phyloP scores from a whole-genome alignment of 2,113 vertebrate species.

The Dermatemys mawii region DNA sequence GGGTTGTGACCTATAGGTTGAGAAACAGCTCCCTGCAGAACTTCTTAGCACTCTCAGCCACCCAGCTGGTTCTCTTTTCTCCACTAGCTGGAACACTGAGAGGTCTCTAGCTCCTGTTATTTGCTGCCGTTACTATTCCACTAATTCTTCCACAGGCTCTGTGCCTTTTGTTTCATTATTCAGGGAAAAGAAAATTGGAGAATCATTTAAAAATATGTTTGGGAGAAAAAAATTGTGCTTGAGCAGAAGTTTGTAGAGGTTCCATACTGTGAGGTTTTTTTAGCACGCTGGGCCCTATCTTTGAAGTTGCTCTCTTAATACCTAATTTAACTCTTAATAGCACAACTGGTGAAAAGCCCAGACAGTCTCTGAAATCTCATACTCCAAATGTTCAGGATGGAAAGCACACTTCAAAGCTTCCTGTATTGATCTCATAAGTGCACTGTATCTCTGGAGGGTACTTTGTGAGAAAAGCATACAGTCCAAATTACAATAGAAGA shows the following conservation, averaged over 20 bases:
- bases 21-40: too few species aligned
- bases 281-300: neutral
- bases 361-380: neutral
- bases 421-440: neutral
- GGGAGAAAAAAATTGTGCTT: neutral
- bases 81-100: neutral
- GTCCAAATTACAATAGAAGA: neutral
- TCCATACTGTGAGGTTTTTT: neutral
- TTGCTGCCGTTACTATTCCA: neutral
- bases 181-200: neutral
- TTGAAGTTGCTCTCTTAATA: neutral
- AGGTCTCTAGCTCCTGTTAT: neutral
- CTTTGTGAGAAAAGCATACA: neutral
- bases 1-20: too few species aligned
- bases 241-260: slow-evolving; percentile 11
- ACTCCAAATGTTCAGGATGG: neutral
- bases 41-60: too few species aligned
- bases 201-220: neutral
- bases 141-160: neutral
- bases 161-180: neutral
- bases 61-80: too few species aligned
- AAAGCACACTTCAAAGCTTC: neutral
- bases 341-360: neutral
- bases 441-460: neutral
- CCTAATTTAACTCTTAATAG: slow-evolving; percentile 18